Evolutionary conservation across 1,140 invertebrate genomes (phyloP), one percentile per base, ranked within the genome.

Genomic region (Drosophila miranda): DNA sequence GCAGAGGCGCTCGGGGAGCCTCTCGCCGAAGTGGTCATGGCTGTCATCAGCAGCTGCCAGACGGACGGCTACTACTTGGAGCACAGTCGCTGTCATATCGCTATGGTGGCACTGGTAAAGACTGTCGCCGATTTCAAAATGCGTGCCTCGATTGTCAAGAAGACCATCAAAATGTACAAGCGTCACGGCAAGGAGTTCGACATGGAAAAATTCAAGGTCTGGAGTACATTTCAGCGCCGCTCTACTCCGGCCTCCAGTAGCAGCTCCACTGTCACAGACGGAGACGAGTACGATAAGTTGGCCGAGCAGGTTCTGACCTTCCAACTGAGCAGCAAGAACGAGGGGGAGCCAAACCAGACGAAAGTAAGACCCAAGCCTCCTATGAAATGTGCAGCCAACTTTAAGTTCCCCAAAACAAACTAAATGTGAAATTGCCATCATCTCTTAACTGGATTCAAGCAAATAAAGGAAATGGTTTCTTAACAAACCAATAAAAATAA

Each of bases 21-120:
- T 1, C 50, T 83, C 3, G 23, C 52, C 23, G 42, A 72, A 6
- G 38, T 84, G 14, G 9, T 79, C 0, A 59, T 76, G 67, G 80
- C 75, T 2, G 48, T 84, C 6, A 74, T 84, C 42, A 76, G 80
- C 30, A 84, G 80, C 48, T 84, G 80, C 54, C 80, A 84, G 49
- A 84, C 80, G 3, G 67, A 79, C 54, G 80, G 80, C 3, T 77
- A 60, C 43, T 59, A 63, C 6, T 45, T 84, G 48, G 41, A 66
- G 45, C 59, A 84, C 16, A 84, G 80, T 67, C 72, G 73, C 34
- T 84, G 80, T 23, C 70, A 77, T 19, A 80, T 84, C 21, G 81
- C 81, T 0, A 9, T 80, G 9, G 63, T 61, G 2, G 78, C 74
- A 1, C 49, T 80, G 5, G 45, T 41, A 5, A 76, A 67, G 9